Base-by-base conservation (phyloP, 1,140 invertebrate genomes). In the Tribolium castaneum region DNA sequence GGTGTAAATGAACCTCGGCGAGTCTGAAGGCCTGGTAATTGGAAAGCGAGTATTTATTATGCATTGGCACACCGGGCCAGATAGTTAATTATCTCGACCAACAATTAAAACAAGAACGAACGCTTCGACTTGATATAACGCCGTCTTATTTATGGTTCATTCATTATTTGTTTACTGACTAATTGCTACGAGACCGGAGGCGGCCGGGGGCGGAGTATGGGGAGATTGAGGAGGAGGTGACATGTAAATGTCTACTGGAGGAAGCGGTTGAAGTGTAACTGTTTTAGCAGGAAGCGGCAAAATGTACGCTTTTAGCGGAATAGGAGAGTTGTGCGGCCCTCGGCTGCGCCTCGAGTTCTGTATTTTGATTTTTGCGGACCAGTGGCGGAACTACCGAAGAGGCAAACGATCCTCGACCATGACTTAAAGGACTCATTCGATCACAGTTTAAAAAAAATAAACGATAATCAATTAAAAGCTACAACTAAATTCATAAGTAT, bases 31-130 rank as follows among this genome's bases (percentile, higher is more conserved):
- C 80, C 79, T 19, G 22, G 80, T 83, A 83, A 83, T 83, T 83
- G 82, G 82, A 83, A 82, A 79, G 62, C 77, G 78, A 82, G 77
- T 82, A 83, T 83, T 83, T 83, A 83, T 83, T 82, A 83, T 80
- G 78, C 78, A 79, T 80, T 80, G 78, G 71, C 70, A 79, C 71
- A 81, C 78, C 80, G 74, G 82, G 34, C 81, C 80, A 82, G 78
- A 76, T 80, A 76, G 75, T 80, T 77, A 82, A 78, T 83, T 78
- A 77, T 10, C 51, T 50, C 72, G 19, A 50, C 9, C 75, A 78
- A 70, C 80, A 83, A 83, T 83, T 82, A 82, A 80, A 76, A 75
- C 73, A 14, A 78, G 49, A 51, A 56, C 75, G 78, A 82, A 75
- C 51, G 81, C 73, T 75, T 78, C 62, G 72, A 52, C 62, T 62